These are phyloP conservation scores for Ladona fulva DNA, from an alignment of 1,140 invertebrate genomes.

Conservation along the genomic window DNA sequence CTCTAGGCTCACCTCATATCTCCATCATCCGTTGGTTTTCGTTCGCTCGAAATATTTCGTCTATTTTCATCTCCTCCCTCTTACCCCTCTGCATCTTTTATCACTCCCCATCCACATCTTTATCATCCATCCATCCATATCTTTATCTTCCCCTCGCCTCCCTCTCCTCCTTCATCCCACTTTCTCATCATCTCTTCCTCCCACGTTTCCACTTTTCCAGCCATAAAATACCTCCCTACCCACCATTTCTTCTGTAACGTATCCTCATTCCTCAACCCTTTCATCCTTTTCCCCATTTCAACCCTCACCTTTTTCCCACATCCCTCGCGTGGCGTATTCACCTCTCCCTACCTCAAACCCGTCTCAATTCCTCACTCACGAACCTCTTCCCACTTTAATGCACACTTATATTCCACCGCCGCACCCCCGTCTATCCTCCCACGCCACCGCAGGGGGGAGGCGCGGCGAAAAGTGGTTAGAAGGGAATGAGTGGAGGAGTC, in stretches of 20 bases:
- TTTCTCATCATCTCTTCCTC: no score
- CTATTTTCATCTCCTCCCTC: background rate
- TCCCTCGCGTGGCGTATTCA: background rate
- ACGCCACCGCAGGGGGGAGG: background rate
- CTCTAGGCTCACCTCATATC: no score
- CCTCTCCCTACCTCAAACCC: background rate
- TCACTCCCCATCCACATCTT: background rate
- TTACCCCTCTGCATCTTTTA: background rate
- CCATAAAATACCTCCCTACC: no score
- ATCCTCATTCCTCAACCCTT: background rate
- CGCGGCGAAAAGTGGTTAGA: background rate
- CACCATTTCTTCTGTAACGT: no score
- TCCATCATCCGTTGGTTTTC: no score
- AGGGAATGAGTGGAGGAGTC: background rate
- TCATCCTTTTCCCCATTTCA: background rate
- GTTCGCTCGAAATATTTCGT: background rate
- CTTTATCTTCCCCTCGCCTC: background rate
- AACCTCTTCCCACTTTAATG: slow-evolving; percentile 4
- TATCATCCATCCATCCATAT: background rate
- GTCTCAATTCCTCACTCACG: background rate
- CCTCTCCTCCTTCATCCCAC: background rate
- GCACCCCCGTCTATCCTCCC: background rate
- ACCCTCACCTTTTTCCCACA: background rate
- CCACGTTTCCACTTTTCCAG: no score
- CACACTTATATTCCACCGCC: background rate